phyloP scores from a whole-genome alignment of 2,113 vertebrate genomes.

The Actinemys pallida region DNA sequence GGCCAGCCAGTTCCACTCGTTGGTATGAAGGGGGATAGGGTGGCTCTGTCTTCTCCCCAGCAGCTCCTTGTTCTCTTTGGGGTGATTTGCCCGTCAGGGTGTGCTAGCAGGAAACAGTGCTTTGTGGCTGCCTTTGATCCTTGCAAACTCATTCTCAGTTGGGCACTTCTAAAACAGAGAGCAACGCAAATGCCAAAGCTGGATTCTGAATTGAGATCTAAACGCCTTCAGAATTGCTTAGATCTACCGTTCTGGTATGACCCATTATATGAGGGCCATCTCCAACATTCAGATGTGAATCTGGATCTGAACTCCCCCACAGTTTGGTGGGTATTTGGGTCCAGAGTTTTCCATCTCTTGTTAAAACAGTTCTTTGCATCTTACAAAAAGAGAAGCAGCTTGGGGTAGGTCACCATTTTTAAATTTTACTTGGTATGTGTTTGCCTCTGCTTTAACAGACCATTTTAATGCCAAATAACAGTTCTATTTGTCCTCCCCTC shows the following conservation, averaged over 20 bases:
- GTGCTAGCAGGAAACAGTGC: accelerated
- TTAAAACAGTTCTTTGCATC: conserved; percentile 32
- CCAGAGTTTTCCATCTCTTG: conserved; percentile 49
- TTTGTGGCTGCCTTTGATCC: background rate
- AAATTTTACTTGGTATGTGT: conserved; percentile 60
- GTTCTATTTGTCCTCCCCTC: conserved; percentile 59
- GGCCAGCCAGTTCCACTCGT: background rate
- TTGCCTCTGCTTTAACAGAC: conserved; percentile 51
- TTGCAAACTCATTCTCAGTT: accelerated
- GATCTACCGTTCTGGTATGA: conserved; percentile 53
- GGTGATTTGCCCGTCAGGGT: background rate
- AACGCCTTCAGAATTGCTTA: conserved; percentile 31
- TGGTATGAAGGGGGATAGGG: background rate
- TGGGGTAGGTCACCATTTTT: conserved; percentile 52
- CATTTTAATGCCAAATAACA: conserved; percentile 69
- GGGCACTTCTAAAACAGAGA: conserved; percentile 10
- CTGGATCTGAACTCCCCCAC: conserved; percentile 42
- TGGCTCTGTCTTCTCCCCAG: background rate
- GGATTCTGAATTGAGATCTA: background rate
- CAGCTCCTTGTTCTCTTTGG: background rate
- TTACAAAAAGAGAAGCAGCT: conserved; percentile 54
- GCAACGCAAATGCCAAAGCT: background rate
- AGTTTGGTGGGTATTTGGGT: conserved; percentile 24
- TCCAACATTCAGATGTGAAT: conserved; percentile 34
- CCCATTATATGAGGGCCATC: conserved; percentile 18